Base-by-base conservation (phyloP, 92 coral and sea anemone species). In the Bergia sp. region DNA sequence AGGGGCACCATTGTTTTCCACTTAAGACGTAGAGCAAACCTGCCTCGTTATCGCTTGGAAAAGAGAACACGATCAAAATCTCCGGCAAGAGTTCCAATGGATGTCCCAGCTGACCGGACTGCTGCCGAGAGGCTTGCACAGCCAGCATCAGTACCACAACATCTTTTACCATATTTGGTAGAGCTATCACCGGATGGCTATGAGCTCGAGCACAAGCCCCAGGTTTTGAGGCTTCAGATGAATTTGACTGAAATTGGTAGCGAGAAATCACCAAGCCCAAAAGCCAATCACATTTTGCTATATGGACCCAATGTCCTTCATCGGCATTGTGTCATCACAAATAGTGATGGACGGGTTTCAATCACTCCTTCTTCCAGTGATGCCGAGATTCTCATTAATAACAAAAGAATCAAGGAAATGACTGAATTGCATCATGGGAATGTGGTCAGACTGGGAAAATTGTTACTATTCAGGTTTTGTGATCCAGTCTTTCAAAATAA, bases 1-100 rank as follows among this genome's bases (percentile, higher is more conserved):
- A 91, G 93, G 79, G 99, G 99, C 5, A 94, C 94, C 7, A 96
- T 97, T 66, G 98, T 95, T 7, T 97, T 97, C 86, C 98, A 97
- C 71, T 79, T 97, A 79, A 93, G 98, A 82, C 95, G 98, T 41
- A 91, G 96, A n/a, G 96, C 98, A 61, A 94, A 96, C 90, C 76
- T 97, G 90, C 97, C 98, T 2, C 92, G 95, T 78, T 78, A 93
- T 66, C 86, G 95, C 74, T 90, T 86, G 86, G 94, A 93, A 79
- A 95, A 92, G 84, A 86, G 78, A 79, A 85, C 95, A 76, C 90
- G 98, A 67, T 93, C 98, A 12, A 89, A 89, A 66, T 95, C 98
- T 45, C 98, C 98, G 0, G 92, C 93, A 38, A 86, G 98, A 85
- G 93, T 90, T n/a, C 95, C 98, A 5, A 21, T 92, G 80, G 96